phyloP scores from a whole-genome alignment of 2,113 vertebrate genomes.

The Tragelaphus imberbis region DNA sequence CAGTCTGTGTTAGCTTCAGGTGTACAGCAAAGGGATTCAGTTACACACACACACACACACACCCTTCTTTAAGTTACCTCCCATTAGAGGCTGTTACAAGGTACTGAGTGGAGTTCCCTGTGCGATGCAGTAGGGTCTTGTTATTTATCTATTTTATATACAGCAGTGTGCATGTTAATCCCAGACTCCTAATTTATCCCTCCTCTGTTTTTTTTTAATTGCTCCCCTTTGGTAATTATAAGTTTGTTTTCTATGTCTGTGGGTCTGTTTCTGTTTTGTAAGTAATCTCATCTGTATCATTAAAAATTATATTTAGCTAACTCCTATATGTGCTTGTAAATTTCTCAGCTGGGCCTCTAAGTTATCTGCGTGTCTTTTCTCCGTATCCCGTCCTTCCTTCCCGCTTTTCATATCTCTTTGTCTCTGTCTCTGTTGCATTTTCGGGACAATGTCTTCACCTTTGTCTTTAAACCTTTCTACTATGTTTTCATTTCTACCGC shows the following conservation, averaged over 20 bases:
- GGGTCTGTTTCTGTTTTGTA: background rate
- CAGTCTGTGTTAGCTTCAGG: background rate
- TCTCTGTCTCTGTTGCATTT: background rate
- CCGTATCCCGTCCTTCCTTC: background rate
- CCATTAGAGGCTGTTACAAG: background rate
- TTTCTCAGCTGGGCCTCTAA: too few species aligned
- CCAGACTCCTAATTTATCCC: background rate
- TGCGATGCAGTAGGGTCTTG: fast-evolving
- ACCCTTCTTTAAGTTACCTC: background rate
- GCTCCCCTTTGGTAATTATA: background rate
- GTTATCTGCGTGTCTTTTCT: background rate
- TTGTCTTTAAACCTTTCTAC: too few species aligned
- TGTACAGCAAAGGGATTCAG: background rate
- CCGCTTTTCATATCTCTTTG: background rate
- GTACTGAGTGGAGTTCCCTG: background rate
- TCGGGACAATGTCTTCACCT: background rate
- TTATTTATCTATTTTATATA: too few species aligned
- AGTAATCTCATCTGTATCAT: background rate
- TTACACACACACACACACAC: background rate
- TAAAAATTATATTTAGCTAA: background rate
- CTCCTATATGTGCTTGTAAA: fast-evolving
- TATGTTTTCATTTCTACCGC: background rate
- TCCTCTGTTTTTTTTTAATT: background rate
- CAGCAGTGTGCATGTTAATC: background rate
- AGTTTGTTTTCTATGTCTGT: background rate